Evolutionary conservation across 2,888 invertebrate species (phyloP).

Genomic region (Perizoma flavofasciatum): DNA sequence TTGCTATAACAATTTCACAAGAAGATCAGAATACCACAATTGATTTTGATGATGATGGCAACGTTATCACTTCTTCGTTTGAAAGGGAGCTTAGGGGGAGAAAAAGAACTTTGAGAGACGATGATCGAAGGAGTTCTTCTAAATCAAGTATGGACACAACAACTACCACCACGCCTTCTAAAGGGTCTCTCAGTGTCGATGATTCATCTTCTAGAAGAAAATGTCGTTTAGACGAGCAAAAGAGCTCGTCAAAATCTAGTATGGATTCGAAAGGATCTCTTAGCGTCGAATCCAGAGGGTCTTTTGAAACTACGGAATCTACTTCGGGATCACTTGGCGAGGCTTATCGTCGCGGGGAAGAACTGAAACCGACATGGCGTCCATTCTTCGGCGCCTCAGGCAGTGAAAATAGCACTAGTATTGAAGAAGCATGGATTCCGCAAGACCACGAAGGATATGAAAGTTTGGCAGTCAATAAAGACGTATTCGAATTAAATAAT

Average conservation of each 20-base stretch:
- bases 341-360: constrained; percentile 87
- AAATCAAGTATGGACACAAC: constrained; percentile 85
- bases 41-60: constrained; percentile 79
- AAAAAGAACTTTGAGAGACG: constrained; percentile 73
- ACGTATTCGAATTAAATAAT: constrained; percentile 73
- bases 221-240: constrained; percentile 76
- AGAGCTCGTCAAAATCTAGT: constrained; percentile 85
- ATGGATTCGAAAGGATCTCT: constrained; percentile 86
- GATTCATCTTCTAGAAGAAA: constrained; percentile 77
- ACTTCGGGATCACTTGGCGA: constrained; percentile 90
- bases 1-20: constrained; percentile 81
- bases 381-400: constrained; percentile 90
- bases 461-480: constrained; percentile 77
- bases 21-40: constrained; percentile 82
- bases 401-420: constrained; percentile 93
- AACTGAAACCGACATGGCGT: constrained; percentile 91
- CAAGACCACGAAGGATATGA: constrained; percentile 88
- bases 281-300: constrained; percentile 88
- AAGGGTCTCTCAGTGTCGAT: constrained; percentile 79
- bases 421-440: constrained; percentile 92
- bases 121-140: constrained; percentile 81
- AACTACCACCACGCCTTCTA: constrained; percentile 77
- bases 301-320: constrained; percentile 88
- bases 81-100: constrained; percentile 69
- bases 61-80: constrained; percentile 75